Conservation (phyloP, 2,888 invertebrate species). For the Xestia c-nigrum region DNA sequence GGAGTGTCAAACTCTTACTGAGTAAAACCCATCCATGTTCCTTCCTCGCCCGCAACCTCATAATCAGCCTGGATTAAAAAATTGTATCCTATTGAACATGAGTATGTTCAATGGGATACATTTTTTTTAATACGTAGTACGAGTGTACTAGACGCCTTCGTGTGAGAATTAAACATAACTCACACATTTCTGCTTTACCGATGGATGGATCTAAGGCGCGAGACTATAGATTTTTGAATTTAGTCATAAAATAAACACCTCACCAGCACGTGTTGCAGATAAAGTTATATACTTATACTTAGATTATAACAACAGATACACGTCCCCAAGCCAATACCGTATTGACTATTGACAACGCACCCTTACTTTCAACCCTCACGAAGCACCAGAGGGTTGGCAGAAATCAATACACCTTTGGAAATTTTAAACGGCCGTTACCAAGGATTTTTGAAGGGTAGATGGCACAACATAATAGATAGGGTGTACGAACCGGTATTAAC, state of each 20-base stretch:
- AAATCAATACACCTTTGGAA: slow-evolving; percentile 87
- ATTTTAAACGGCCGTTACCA: slow-evolving; percentile 83
- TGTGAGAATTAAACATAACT: not conserved
- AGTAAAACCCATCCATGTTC: no score
- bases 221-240: not conserved
- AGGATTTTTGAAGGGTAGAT: slow-evolving; percentile 76
- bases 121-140: no score
- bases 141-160: not conserved
- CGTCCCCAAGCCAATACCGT: slow-evolving; percentile 63
- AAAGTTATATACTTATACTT: slow-evolving; percentile 8
- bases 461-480: slow-evolving; percentile 60
- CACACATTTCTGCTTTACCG: not conserved
- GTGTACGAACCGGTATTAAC: slow-evolving; percentile 64
- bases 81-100: not conserved
- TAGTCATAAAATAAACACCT: slow-evolving; percentile 26
- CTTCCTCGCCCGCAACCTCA: no score
- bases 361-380: slow-evolving; percentile 73
- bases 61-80: no score
- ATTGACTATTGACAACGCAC: slow-evolving; percentile 74
- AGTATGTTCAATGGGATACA: no score
- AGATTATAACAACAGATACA: slow-evolving; percentile 41
- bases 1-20: no score
- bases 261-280: slow-evolving; percentile 14
- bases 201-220: not conserved
- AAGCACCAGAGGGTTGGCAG: slow-evolving; percentile 73